Evolutionary conservation across 2,113 vertebrate genomes (phyloP), one percentile per base, ranked within the genome.

Genomic region (Periophthalmodon schlosseri): DNA sequence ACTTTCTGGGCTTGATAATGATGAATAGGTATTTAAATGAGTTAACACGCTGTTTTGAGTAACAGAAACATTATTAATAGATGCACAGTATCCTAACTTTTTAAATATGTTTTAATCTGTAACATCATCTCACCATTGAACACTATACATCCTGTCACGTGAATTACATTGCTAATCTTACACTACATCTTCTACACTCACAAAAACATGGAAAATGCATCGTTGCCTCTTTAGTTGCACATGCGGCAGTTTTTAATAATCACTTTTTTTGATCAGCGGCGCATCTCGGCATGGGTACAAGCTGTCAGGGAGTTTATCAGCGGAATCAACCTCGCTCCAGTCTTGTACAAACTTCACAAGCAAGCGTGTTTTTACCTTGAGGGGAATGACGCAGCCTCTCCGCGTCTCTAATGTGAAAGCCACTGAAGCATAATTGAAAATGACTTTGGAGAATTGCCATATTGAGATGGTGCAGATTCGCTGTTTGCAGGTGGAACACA

Each of bases 341-440:
- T 63, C n/a, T 33, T 65, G 58, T 68, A 64, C 49, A 49, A 66
- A 54, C 67, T 56, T 56, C 58, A 63, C 9, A 39, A 39, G 65
- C 50, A 54, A 67, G 74, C 70, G 74, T 56, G 63, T 71, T 76
- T 74, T 77, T 73, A 71, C 74, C 81, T 81, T 52, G 1, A 80
- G 77, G 84, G 82, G 61, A 75, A 47, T 54, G 76, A 76, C 63
- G 65, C 77, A 70, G 73, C 75, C 46, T 79, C 77, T 70, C 64
- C 5, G 24, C 60, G 14, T 6, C 76, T 46, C 75, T 87, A 76
- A 86, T 88, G 78, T 74, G 46, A 73, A 91, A 91, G 75, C 73
- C 81, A 87, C 81, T 89, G 87, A 90, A 91, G 89, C 92, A 82
- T 88, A 86, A 89, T 88, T 88, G 85, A 89, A 91, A 91, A 92